A percentile compares a stretch with the other conserved stretches of the same genome.
Conservation (phyloP, 2,797 vertebrate species). For the Ctenopoma kingsleyae region DNA sequence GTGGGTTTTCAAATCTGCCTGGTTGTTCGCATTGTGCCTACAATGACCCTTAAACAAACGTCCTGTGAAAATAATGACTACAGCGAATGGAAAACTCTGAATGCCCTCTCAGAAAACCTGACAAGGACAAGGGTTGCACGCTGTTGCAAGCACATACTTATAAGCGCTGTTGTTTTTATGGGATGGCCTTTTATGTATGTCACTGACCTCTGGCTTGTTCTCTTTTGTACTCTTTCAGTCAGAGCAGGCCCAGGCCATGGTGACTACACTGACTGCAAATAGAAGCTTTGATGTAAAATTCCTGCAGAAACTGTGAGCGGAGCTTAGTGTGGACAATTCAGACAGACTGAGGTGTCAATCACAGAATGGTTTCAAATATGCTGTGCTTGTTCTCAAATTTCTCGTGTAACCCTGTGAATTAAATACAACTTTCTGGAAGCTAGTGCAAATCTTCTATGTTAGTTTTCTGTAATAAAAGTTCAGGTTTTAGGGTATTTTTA, state of each 20-base stretch:
- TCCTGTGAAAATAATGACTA: slow-evolving; percentile 78
- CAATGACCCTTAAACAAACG: slow-evolving; percentile 76
- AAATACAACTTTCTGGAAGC: not conserved
- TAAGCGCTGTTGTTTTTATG: slow-evolving; percentile 66
- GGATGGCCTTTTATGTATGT: slow-evolving; percentile 56
- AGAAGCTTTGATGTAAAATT: slow-evolving; percentile 33
- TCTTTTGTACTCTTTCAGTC: slow-evolving; percentile 34
- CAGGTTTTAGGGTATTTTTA: too few relatives aligned
- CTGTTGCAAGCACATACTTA: slow-evolving; percentile 38
- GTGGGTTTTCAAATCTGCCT: slow-evolving; percentile 64
- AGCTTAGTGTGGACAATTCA: slow-evolving; percentile 4
- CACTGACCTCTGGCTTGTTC: slow-evolving; percentile 49
- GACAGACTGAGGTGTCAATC: slow-evolving; percentile 11
- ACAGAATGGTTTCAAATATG: not conserved
- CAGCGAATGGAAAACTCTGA: slow-evolving; percentile 66
- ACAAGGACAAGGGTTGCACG: slow-evolving; percentile 52
- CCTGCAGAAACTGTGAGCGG: not conserved
- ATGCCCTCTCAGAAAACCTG: slow-evolving; percentile 53
- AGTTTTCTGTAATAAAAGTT: too few relatives aligned
- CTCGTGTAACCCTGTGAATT: not conserved
- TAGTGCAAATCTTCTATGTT: too few relatives aligned
- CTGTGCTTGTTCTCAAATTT: not conserved
- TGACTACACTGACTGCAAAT: not conserved
- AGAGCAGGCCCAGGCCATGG: slow-evolving; percentile 13
- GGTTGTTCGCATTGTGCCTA: slow-evolving; percentile 58